A percentile compares a stretch with the other conserved stretches of the same genome.
Evolutionary conservation across 23 tunicate genomes (phyloP).

Genomic region (Styela plicata): DNA sequence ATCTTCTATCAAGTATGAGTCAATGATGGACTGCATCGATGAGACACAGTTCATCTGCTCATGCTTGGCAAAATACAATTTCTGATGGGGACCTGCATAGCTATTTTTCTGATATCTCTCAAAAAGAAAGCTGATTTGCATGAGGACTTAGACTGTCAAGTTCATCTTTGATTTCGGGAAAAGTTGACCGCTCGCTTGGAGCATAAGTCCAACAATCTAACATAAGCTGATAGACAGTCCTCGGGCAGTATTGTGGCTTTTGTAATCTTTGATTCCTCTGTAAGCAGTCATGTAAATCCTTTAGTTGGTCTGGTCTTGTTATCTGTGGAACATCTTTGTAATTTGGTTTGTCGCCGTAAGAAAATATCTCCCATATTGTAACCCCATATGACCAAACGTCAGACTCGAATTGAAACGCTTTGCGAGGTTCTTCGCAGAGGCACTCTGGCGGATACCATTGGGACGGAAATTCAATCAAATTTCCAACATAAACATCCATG

Average conservation of each 20-base stretch:
- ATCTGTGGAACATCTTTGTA: slow-evolving; percentile 31
- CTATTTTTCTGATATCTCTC: no score
- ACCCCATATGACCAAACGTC: slow-evolving; percentile 95
- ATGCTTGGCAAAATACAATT: no score
- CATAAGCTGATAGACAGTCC: slow-evolving; percentile 49
- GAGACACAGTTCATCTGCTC: no score
- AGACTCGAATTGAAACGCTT: slow-evolving; percentile 45
- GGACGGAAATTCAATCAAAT: slow-evolving; percentile 75
- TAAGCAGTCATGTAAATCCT: slow-evolving; percentile 2
- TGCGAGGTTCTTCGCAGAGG: slow-evolving; percentile 23
- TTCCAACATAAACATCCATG: slow-evolving; percentile 58
- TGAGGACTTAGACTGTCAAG: slow-evolving; percentile 29
- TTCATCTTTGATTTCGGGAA: slow-evolving; percentile 23
- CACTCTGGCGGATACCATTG: slow-evolving; percentile 98
- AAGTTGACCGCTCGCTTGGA: slow-evolving; percentile 42
- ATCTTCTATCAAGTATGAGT: no score
- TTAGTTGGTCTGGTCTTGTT: slow-evolving; percentile 1
- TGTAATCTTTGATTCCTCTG: slow-evolving; percentile 44
- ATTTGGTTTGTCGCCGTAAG: slow-evolving; percentile 58
- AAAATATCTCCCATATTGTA: slow-evolving; percentile 89
- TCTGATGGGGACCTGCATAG: no score
- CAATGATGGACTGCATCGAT: no score
- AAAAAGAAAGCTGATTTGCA: neutral
- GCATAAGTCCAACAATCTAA: slow-evolving; percentile 70
- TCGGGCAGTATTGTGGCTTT: slow-evolving; percentile 67